A percentile compares a stretch with the other conserved stretches of the same genome.
Evolutionary conservation across 2,888 invertebrate genomes (phyloP).

Genomic region (Homarus gammarus): DNA sequence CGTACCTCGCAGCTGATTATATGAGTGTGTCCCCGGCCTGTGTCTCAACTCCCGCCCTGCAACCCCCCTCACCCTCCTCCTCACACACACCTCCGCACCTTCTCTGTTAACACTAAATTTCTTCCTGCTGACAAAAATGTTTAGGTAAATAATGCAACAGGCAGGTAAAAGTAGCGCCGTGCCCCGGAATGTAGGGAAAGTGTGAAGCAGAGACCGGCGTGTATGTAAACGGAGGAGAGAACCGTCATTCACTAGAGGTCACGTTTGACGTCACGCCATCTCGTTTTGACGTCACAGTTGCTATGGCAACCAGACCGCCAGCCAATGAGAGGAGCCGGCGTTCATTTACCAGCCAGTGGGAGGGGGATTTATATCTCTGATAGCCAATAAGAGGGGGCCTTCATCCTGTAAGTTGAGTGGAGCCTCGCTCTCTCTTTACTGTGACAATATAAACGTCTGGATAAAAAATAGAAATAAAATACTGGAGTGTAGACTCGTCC

Average conservation of each 20-base stretch:
- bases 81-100: too few relatives aligned
- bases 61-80: too few relatives aligned
- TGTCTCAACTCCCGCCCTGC: background rate
- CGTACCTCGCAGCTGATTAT: constrained; percentile 23
- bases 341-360: constrained; percentile 14
- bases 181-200: too few relatives aligned
- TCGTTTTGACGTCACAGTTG: constrained; percentile 56
- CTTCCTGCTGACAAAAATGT: too few relatives aligned
- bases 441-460: too few relatives aligned
- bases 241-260: constrained; percentile 61
- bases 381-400: constrained; percentile 21
- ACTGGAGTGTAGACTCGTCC: too few relatives aligned
- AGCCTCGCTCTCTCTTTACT: background rate
- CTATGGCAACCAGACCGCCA: constrained; percentile 30
- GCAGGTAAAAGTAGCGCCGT: too few relatives aligned
- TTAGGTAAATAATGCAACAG: too few relatives aligned
- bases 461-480: too few relatives aligned
- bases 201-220: constrained; percentile 3
- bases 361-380: background rate
- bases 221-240: constrained; percentile 24
- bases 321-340: background rate
- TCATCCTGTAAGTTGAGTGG: background rate
- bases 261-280: constrained; percentile 59
- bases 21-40: constrained; percentile 1
- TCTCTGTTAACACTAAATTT: too few relatives aligned